Evolutionary conservation across 2,113 vertebrate species (phyloP), one percentile per base, ranked within the genome.

Genomic region (Nesogale talazaci): DNA sequence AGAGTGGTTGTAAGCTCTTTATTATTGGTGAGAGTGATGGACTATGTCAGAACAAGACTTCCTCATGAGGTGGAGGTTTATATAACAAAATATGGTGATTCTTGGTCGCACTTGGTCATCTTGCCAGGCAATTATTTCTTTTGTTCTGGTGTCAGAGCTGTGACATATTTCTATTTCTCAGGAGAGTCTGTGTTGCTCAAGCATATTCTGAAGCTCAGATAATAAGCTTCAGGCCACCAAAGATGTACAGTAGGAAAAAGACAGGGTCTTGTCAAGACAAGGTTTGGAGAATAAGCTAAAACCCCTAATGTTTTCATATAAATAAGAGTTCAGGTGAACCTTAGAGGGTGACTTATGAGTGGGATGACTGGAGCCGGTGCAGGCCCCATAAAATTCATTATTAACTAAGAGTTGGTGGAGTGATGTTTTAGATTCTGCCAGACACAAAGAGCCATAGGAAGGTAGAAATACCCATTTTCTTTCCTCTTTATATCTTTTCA

Each of bases 1-100:
- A 46, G 77, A 31, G 29, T 34, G 70, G 17, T 92, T 92, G 52
- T 20, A 76, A 38, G 72, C 65, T 95, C n/a, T 52, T 94, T 34
- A 76, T 22, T 80, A 86, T 29, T 95, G 78, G 75, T 94, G 17
- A 23, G 52, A 80, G 6, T 0, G 40, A 95, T 88, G 91, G 92
- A 52, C 79, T 78, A 14, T 36, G 74, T 74, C 69, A 95, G 76
- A 94, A 82, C 76, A 80, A 75, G 52, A 6, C 75, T 86, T 96
- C 87, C 15, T 42, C 86, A 69, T 90, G 90, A 93, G 91, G 36
- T 5, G 56, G 6, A 36, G 83, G 63, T 3, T 46, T 89, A 74
- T 88, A 74, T 9, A 72, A 31, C 4, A 0, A 1, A 76, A 78
- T 16, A 34, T 82, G 34, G 59, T 61, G 1, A 0, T 42, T 95